Evolutionary conservation across 2,113 vertebrate species (phyloP).

Genomic region (Pelvicachromis taeniatus): DNA sequence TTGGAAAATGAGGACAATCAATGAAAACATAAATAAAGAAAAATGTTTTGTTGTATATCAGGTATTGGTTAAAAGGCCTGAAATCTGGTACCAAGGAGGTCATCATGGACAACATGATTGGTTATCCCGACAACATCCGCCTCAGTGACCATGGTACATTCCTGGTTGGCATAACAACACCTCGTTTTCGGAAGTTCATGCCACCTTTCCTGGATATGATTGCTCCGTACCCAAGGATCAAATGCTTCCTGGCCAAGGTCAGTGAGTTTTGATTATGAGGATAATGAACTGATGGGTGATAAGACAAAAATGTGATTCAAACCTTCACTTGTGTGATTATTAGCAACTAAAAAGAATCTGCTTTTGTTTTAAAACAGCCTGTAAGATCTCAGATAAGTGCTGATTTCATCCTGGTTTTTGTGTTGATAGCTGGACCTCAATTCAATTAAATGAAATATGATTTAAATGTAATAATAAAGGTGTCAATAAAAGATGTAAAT

Average conservation of each 20-base stretch:
- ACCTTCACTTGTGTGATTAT: background rate
- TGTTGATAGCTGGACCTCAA: background rate
- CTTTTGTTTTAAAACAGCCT: background rate
- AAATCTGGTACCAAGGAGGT: constrained; percentile 63
- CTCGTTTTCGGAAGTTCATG: constrained; percentile 46
- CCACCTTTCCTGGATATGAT: constrained; percentile 73
- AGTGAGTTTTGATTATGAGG: background rate
- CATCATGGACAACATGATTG: constrained; percentile 70
- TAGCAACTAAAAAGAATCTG: background rate
- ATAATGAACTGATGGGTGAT: background rate
- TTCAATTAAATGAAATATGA: background rate
- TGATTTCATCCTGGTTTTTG: background rate
- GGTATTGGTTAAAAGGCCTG: constrained; percentile 70
- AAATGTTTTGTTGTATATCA: background rate
- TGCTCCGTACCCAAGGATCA: constrained; percentile 64
- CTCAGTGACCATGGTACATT: constrained; percentile 65
- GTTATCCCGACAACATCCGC: constrained; percentile 77
- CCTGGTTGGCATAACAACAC: constrained; percentile 69
- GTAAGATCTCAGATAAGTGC: background rate
- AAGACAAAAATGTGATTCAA: background rate
- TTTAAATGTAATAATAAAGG: background rate
- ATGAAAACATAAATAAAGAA: background rate
- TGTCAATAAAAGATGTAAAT: background rate
- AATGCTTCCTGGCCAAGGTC: constrained; percentile 73
- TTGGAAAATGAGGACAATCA: background rate